These are phyloP conservation scores for Tetraodon nigroviridis DNA, from an alignment of 2,113 vertebrate genomes.

Conservation along the genomic window DNA sequence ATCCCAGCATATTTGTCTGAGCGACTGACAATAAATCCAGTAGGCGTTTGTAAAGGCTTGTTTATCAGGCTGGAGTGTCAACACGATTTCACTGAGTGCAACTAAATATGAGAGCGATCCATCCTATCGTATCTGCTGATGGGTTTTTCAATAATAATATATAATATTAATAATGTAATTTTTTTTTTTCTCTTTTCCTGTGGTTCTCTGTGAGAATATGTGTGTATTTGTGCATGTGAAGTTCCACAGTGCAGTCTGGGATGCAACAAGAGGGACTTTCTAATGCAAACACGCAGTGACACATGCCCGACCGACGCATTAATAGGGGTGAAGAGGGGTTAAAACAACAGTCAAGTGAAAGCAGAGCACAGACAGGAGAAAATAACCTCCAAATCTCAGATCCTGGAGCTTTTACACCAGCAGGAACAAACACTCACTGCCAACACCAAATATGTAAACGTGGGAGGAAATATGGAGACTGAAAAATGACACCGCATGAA, in stretches of 20 bases:
- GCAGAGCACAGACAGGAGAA: conserved; percentile 19
- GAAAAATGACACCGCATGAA: too few relatives aligned
- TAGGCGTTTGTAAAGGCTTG: not conserved
- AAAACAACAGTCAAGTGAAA: conserved; percentile 56
- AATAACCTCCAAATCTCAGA: conserved; percentile 34
- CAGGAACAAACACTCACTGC: not conserved
- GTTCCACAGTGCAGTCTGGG: conserved; percentile 31
- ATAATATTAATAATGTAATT: too few relatives aligned
- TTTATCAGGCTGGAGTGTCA: conserved; percentile 13
- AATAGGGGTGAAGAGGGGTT: conserved; percentile 54
- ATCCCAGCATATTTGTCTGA: too few relatives aligned
- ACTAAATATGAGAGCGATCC: not conserved
- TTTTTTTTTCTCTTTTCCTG: conserved; percentile 22
- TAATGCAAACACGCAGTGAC: conserved; percentile 45
- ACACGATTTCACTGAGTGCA: conserved; percentile 14
- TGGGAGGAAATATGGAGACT: not conserved
- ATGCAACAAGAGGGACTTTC: conserved; percentile 31
- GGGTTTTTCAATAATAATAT: conserved; percentile 1
- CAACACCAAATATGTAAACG: not conserved
- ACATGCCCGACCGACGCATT: conserved; percentile 15
- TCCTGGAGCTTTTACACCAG: not conserved
- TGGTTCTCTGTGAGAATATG: conserved; percentile 30
- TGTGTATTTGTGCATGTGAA: not conserved
- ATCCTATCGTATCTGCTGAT: not conserved
- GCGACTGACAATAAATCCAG: too few relatives aligned